Percentiles rank a stretch among this genome's conserved stretches.
Conservation (phyloP, 2,113 vertebrate genomes). For the Cyprinodon tularosa region DNA sequence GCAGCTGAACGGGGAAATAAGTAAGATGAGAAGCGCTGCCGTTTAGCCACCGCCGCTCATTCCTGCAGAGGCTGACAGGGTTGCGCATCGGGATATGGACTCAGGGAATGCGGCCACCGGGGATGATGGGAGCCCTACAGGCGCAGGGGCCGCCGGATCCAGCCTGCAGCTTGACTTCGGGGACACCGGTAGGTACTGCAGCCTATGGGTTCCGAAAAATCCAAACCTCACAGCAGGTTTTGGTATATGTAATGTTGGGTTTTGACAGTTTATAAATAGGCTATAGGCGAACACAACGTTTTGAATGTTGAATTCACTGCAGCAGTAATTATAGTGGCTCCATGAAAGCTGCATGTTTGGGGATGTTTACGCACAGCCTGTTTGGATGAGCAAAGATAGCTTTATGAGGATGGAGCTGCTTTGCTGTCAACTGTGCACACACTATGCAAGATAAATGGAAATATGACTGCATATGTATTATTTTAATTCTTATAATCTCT, state of each 20-base stretch:
- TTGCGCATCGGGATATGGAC: conserved; percentile 61
- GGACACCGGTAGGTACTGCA: conserved; percentile 64
- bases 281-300: too few relatives aligned
- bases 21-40: conserved; percentile 7
- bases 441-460: background rate
- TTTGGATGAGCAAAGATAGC: background rate
- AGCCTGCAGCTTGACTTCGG: conserved; percentile 59
- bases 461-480: background rate
- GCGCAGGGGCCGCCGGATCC: conserved; percentile 36
- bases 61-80: conserved; percentile 28
- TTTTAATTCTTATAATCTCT: conserved; percentile 23
- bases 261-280: background rate
- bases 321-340: conserved; percentile 24
- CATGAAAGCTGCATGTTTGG: conserved; percentile 22
- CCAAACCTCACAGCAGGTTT: background rate
- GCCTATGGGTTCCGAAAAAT: background rate
- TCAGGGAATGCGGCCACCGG: conserved; percentile 38
- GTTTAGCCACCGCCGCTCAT: background rate
- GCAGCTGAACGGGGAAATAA: background rate
- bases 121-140: conserved; percentile 41
- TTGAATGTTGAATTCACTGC: conserved; percentile 26
- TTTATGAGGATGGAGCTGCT: background rate
- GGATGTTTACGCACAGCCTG: background rate
- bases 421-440: background rate
- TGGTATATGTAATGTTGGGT: background rate